Evolutionary conservation across 2,797 vertebrate genomes (phyloP).

Genomic region (Sebastes diploproa): DNA sequence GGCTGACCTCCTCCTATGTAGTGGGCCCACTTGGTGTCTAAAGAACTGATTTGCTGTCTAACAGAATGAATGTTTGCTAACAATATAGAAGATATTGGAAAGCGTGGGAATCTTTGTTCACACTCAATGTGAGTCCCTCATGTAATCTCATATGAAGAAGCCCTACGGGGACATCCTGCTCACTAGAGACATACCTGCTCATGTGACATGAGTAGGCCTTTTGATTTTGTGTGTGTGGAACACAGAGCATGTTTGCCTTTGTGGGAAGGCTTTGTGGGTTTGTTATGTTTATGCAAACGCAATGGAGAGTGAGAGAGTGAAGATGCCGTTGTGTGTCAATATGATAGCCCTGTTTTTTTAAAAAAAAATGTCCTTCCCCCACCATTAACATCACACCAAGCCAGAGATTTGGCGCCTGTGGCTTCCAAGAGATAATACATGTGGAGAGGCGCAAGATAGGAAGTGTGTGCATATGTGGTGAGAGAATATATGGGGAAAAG

Average conservation of each 20-base stretch:
- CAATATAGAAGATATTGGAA: neutral
- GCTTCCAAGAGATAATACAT: slow-evolving; percentile 41
- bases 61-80: slow-evolving; percentile 1
- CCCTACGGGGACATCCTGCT: slow-evolving; percentile 9
- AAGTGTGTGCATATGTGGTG: slow-evolving; percentile 50
- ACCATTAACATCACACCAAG: slow-evolving; percentile 37
- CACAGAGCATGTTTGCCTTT: slow-evolving; percentile 6
- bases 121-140: neutral
- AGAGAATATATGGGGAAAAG: slow-evolving; percentile 56
- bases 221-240: neutral
- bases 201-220: neutral
- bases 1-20: neutral
- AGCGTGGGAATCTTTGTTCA: slow-evolving; percentile 31
- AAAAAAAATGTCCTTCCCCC: too few species aligned
- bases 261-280: neutral
- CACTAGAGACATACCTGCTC: slow-evolving; percentile 27
- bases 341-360: neutral
- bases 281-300: neutral
- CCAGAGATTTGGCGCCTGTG: slow-evolving; percentile 39
- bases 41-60: neutral
- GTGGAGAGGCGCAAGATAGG: slow-evolving; percentile 39
- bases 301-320: neutral
- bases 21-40: neutral
- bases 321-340: neutral
- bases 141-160: slow-evolving; percentile 33